Conservation (phyloP, 1,140 invertebrate species). For the Laupala kohalensis region DNA sequence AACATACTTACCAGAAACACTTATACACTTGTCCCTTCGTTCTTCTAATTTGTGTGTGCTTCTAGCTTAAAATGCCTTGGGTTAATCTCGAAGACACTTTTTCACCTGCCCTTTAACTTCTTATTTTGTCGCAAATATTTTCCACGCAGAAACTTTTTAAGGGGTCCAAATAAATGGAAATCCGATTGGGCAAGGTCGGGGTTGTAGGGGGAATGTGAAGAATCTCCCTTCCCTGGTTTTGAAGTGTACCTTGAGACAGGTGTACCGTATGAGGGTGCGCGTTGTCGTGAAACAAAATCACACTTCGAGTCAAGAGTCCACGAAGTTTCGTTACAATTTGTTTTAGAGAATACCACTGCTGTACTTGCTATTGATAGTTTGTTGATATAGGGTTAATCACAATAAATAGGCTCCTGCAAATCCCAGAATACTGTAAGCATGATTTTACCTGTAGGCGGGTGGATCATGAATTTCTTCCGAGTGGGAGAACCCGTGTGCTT, state of each 20-base stretch:
- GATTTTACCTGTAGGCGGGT: neutral
- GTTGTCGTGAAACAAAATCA: slow-evolving; percentile 1
- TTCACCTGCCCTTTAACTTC: neutral
- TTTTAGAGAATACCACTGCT: neutral
- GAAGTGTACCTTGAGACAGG: neutral
- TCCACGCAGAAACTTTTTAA: neutral
- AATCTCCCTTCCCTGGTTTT: neutral
- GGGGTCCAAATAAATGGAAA: neutral
- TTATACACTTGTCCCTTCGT: slow-evolving; percentile 3
- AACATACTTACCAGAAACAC: neutral
- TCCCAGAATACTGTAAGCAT: slow-evolving; percentile 1
- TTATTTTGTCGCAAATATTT: neutral
- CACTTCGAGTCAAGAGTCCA: neutral
- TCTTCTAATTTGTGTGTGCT: neutral
- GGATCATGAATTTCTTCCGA: neutral
- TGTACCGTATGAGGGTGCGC: neutral
- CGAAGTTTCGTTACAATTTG: neutral
- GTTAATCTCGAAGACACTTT: neutral
- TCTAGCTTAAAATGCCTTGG: neutral
- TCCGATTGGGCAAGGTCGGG: neutral
- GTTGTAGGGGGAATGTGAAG: too few species aligned
- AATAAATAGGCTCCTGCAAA: neutral
- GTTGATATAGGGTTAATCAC: neutral
- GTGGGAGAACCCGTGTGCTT: neutral
- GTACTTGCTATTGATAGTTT: neutral